Evolutionary conservation across 2,888 invertebrate genomes (phyloP).

Genomic region (Hemistola chrysoprasaria): DNA sequence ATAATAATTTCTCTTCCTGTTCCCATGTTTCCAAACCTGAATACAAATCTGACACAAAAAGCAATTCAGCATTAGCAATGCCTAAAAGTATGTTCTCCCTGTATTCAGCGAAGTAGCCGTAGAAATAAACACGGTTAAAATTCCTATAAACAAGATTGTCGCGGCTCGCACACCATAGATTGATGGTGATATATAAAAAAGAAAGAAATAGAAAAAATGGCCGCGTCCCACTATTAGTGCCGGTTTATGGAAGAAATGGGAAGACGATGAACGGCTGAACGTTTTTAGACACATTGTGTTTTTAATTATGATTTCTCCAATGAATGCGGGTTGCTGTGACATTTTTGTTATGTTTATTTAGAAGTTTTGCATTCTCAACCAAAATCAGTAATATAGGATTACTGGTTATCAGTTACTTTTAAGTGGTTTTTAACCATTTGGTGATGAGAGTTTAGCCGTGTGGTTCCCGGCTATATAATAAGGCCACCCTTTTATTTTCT

Average conservation of each 20-base stretch:
- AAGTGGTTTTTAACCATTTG: constrained; percentile 10
- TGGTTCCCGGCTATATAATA: too few species aligned
- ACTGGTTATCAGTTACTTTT: not conserved
- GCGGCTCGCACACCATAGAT: constrained; percentile 55
- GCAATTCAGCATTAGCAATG: too few species aligned
- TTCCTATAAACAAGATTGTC: constrained; percentile 78
- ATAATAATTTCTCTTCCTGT: too few species aligned
- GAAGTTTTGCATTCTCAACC: too few species aligned
- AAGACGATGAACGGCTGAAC: constrained; percentile 40
- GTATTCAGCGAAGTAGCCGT: constrained; percentile 44
- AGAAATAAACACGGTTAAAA: constrained; percentile 76
- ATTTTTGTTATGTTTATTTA: constrained; percentile 7
- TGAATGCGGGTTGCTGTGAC: constrained; percentile 21
- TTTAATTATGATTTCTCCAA: constrained; percentile 38
- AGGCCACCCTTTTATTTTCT: too few species aligned
- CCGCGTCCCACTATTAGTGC: constrained; percentile 62
- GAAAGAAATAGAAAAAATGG: constrained; percentile 22
- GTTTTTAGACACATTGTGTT: constrained; percentile 45
- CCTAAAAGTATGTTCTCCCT: too few species aligned
- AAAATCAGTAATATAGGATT: too few species aligned
- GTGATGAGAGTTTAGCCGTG: too few species aligned
- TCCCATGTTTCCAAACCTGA: too few species aligned
- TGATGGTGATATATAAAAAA: constrained; percentile 52
- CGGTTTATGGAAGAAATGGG: constrained; percentile 60
- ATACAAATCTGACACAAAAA: too few species aligned